phyloP scores from a whole-genome alignment of 35 echinoderm and acorn worm species.

The Heliocidaris tuberculata region DNA sequence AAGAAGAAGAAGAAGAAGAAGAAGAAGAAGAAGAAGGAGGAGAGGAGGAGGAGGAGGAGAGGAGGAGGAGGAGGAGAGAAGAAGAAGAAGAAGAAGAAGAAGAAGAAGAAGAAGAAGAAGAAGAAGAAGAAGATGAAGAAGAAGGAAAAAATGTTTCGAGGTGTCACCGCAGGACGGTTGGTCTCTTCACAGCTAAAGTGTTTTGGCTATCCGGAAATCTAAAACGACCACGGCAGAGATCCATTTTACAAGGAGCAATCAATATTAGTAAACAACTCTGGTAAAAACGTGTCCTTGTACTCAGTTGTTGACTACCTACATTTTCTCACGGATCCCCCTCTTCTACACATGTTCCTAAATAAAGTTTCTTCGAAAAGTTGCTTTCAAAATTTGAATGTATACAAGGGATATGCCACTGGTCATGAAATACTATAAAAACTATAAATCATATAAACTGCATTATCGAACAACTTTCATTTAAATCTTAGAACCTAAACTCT shows the following conservation, averaged over 20 bases:
- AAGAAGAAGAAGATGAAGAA: not conserved
- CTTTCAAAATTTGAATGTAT: too few relatives aligned
- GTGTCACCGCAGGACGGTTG: not conserved
- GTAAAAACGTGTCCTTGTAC: not conserved
- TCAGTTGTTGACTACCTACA: not conserved
- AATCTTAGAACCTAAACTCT: too few relatives aligned
- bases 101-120: not conserved
- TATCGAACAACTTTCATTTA: too few relatives aligned
- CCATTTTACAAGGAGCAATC: not conserved
- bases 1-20: constrained; percentile 35
- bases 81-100: not conserved
- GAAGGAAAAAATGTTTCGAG: not conserved
- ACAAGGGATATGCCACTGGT: too few relatives aligned
- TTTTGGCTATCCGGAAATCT: not conserved
- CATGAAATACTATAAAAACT: too few relatives aligned
- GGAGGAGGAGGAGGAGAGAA: not conserved
- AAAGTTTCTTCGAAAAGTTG: too few relatives aligned
- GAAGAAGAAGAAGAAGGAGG: not conserved
- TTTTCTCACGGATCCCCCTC: not conserved
- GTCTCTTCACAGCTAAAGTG: not conserved
- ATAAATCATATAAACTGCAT: too few relatives aligned
- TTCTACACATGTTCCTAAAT: too few relatives aligned
- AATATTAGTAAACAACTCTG: not conserved
- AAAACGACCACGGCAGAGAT: not conserved
- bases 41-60: not conserved